These are phyloP conservation scores for Diceros bicornis DNA, from an alignment of 2,797 vertebrate species.

Conservation along the genomic window DNA sequence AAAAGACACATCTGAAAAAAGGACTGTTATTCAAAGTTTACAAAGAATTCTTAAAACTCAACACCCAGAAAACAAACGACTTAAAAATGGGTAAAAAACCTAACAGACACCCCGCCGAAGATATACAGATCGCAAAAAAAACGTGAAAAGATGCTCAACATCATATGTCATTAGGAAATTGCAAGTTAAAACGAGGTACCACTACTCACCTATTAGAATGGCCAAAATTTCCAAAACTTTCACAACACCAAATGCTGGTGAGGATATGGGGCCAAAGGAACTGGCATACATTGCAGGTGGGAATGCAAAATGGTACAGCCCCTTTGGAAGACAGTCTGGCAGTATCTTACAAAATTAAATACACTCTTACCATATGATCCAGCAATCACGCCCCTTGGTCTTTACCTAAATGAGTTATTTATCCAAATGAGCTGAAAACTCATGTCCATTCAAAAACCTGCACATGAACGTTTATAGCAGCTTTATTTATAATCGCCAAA, in stretches of 20 bases:
- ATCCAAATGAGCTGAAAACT: neutral
- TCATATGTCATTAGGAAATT: neutral
- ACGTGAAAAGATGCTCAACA: neutral
- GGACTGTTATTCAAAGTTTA: neutral
- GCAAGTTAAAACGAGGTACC: neutral
- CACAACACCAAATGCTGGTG: neutral
- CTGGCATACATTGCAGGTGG: neutral
- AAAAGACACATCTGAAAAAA: neutral
- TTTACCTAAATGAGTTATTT: neutral
- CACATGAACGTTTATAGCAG: neutral
- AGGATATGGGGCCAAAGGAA: neutral
- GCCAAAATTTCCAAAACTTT: neutral
- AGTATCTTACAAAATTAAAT: neutral
- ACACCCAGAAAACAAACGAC: neutral
- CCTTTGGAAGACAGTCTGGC: neutral
- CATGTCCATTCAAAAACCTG: neutral
- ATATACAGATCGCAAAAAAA: neutral
- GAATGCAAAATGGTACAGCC: neutral
- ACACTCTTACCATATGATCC: neutral
- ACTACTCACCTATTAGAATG: neutral
- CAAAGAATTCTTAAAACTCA: neutral
- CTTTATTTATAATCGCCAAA: neutral
- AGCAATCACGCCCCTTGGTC: neutral
- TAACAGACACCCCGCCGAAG: neutral
- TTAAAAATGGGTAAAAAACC: neutral